A percentile compares a stretch with the other conserved stretches of the same genome.
Conservation (phyloP, 2,888 invertebrate species). For the Nomada hirtipes region DNA sequence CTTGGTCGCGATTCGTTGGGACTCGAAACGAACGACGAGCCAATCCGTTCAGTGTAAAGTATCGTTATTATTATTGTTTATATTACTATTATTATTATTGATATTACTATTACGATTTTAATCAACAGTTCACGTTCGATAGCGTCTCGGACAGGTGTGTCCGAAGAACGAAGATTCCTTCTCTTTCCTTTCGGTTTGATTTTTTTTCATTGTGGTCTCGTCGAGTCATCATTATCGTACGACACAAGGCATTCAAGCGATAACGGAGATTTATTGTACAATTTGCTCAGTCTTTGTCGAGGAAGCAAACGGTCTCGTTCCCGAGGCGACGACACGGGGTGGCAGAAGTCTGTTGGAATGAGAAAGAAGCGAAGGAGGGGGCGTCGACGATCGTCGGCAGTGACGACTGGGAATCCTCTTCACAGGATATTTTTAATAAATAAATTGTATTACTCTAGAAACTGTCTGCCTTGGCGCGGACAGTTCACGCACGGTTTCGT, state of each 20-base stretch:
- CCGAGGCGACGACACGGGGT: conserved; percentile 18
- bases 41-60: conserved; percentile 27
- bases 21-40: conserved; percentile 24
- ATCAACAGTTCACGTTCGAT: not conserved
- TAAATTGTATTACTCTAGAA: conserved; percentile 76
- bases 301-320: conserved; percentile 49
- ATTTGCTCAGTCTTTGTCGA: conserved; percentile 69
- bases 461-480: conserved; percentile 75
- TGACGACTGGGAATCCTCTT: conserved; percentile 52
- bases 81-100: conserved; percentile 11
- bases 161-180: not conserved
- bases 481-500: conserved; percentile 68
- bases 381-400: conserved; percentile 58
- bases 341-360: not conserved
- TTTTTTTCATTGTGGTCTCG: conserved; percentile 51
- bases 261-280: conserved; percentile 52
- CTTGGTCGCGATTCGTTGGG: conserved; percentile 40
- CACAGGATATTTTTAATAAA: conserved; percentile 67
- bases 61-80: conserved; percentile 8
- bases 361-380: conserved; percentile 21
- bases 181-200: conserved; percentile 6
- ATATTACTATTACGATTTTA: not conserved
- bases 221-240: conserved; percentile 64
- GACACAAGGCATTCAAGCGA: conserved; percentile 49
- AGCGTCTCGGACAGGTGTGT: not conserved